Evolutionary conservation across 2,113 vertebrate genomes (phyloP).

Genomic region (Mormyrus lacerda): DNA sequence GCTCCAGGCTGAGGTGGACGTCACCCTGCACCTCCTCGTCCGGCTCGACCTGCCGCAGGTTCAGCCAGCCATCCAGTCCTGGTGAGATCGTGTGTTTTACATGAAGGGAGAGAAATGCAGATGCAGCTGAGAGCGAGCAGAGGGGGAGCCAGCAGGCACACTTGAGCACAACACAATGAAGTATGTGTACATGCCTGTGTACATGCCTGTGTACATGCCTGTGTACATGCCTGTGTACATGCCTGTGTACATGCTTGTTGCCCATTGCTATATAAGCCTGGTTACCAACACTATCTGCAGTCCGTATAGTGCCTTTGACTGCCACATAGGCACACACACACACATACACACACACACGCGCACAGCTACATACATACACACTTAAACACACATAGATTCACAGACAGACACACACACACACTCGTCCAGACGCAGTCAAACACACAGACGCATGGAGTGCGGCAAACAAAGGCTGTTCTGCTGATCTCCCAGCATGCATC

Average conservation of each 20-base stretch:
- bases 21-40: conserved; percentile 83
- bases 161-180: background rate
- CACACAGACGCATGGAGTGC: no score
- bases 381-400: no score
- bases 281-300: no score
- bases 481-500: no score
- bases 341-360: no score
- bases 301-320: no score
- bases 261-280: background rate
- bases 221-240: background rate
- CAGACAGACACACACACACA: no score
- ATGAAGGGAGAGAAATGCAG: background rate
- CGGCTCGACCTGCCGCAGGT: conserved; percentile 69
- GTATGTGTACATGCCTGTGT: background rate
- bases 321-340: no score
- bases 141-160: background rate
- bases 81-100: background rate
- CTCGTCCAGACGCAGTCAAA: no score
- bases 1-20: conserved; percentile 65
- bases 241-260: background rate
- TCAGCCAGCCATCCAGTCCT: conserved; percentile 82
- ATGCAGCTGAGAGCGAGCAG: background rate
- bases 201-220: background rate
- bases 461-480: no score
- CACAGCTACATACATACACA: no score